phyloP scores from a whole-genome alignment of 2,797 vertebrate genomes.

The Acipenser transmontanus region DNA sequence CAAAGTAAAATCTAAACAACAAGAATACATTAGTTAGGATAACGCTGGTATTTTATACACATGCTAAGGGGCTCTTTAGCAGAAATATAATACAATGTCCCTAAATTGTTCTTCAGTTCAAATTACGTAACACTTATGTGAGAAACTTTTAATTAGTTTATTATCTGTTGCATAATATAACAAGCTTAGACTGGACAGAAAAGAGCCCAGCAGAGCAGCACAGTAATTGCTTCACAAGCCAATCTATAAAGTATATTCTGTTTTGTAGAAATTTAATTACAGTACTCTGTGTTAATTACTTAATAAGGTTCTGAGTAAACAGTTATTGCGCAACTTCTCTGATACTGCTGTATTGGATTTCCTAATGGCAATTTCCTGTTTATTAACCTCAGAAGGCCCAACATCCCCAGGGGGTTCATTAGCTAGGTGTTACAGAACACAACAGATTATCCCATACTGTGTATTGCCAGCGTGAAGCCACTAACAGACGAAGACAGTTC shows the following conservation, averaged over 20 bases:
- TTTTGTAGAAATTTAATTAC: neutral
- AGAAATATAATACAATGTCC: too few species aligned
- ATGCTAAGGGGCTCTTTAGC: too few species aligned
- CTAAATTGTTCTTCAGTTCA: too few species aligned
- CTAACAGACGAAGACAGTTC: conserved; percentile 25
- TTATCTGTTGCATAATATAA: too few species aligned
- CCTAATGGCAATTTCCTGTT: conserved; percentile 46
- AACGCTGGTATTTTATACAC: too few species aligned
- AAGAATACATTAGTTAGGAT: too few species aligned
- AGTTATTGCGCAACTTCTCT: neutral
- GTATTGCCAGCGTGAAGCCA: conserved; percentile 31
- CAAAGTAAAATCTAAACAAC: too few species aligned
- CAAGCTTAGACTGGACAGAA: too few species aligned
- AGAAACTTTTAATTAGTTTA: too few species aligned
- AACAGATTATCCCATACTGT: conserved; percentile 30
- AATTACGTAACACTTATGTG: too few species aligned
- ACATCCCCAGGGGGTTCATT: conserved; percentile 58
- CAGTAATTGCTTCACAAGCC: too few species aligned
- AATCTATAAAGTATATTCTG: neutral
- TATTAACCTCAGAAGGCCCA: conserved; percentile 42
- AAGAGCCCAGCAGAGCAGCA: too few species aligned
- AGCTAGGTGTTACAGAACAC: conserved; percentile 34
- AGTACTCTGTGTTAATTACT: neutral
- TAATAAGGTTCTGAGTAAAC: neutral
- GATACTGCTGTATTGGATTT: conserved; percentile 22